Percentiles rank a stretch among this genome's conserved stretches.
Conservation (phyloP, 2,797 vertebrate species). For the Neomorphus geoffroyi region DNA sequence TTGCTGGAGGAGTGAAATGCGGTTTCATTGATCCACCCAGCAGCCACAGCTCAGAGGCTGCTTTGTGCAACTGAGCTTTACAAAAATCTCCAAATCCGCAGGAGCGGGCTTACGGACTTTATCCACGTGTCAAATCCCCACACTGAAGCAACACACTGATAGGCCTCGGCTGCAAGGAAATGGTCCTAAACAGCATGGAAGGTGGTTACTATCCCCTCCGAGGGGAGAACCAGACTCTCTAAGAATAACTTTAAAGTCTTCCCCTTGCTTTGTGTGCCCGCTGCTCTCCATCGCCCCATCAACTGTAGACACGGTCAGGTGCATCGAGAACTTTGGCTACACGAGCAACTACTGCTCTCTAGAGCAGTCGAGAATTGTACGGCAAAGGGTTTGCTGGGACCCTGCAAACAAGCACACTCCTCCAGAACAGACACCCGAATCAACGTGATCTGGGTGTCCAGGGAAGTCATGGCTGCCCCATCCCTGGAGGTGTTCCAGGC, state of each 20-base stretch:
- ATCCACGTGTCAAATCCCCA: conserved; percentile 47
- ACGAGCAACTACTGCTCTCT: accelerated
- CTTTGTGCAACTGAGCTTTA: conserved; percentile 27
- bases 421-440: too few species aligned
- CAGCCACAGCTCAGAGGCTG: conserved; percentile 22
- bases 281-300: accelerated
- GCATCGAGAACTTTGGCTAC: accelerated
- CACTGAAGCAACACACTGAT: neutral
- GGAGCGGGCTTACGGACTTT: conserved; percentile 31
- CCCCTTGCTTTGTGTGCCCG: neutral
- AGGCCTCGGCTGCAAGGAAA: neutral
- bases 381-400: neutral
- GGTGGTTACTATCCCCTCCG: neutral
- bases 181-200: neutral
- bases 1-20: neutral
- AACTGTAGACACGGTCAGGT: accelerated
- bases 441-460: too few species aligned
- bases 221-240: neutral
- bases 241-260: neutral
- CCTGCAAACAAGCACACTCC: accelerated
- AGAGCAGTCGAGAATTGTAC: accelerated
- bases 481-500: too few species aligned
- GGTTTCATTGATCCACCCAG: conserved; percentile 16
- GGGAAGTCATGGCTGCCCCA: too few species aligned
- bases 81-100: conserved; percentile 41